Evolutionary conservation across 1,140 invertebrate genomes (phyloP), one percentile per base, ranked within the genome.

Genomic region (Anastatus disparis): DNA sequence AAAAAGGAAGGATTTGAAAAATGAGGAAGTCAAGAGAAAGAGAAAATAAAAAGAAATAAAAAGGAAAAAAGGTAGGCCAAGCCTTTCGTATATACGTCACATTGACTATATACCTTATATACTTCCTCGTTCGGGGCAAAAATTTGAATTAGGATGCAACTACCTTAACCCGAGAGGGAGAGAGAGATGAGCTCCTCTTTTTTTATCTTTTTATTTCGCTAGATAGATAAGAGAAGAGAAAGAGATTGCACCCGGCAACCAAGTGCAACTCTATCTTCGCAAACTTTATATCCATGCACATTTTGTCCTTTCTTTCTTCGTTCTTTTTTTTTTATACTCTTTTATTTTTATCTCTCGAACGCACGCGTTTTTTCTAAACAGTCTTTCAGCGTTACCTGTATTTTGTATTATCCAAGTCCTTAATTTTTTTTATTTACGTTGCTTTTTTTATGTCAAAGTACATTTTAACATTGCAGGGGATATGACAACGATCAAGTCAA

Each of bases 131-230:
- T 55, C 24, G 4, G 38, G 15, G 27, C 20, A n/a, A 65, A 65
- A 65, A 53, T 65, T 65, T 31, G 35, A 35, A 53, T 65, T 29
- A 42, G 63, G 48, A 42, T 65, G 35, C 52, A 52, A n/a, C n/a
- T n/a, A n/a, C n/a, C n/a, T n/a, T n/a, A n/a, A n/a, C n/a, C n/a
- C n/a, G n/a, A n/a, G n/a, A n/a, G n/a, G n/a, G n/a, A n/a, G n/a
- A n/a, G n/a, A n/a, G n/a, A n/a, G n/a, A n/a, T n/a, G n/a, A n/a
- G n/a, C n/a, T n/a, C n/a, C n/a, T n/a, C n/a, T n/a, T n/a, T n/a
- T n/a, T n/a, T 24, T 3, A 0, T 20, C 13, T 17, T 40, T 42
- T 29, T 20, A 38, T 40, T 55, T 10, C 1, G 46, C n/a, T n/a
- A n/a, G n/a, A n/a, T n/a, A n/a, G n/a, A n/a, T n/a, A 2, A 29